Evolutionary conservation across 1,140 invertebrate genomes (phyloP), one percentile per base, ranked within the genome.

Genomic region (Nebria ingens): DNA sequence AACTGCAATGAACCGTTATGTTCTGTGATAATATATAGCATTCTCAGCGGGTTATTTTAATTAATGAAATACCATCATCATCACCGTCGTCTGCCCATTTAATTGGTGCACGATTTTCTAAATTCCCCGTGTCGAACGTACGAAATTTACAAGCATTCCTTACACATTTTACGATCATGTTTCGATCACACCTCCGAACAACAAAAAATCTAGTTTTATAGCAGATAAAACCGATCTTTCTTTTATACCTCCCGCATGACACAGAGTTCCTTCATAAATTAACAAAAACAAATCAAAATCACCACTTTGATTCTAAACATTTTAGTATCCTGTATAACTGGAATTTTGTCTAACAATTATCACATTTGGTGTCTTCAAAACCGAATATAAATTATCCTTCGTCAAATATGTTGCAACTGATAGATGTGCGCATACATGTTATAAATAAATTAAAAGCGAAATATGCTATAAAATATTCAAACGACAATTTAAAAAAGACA

Each of bases 11-110:
- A 12, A 45, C 40, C 40, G 40, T 45, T 45, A 45, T 17, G 4
- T 17, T 9, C 25, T 34, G n/a, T n/a, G 25, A 34, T 34, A 34
- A 34, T 34, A 34, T 34, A 45, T 17, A 4, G 17, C 40, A 17
- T 45, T 45, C 15, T 17, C 15, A 45, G 15, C 40, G 6, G 40
- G 40, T 45, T 45, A 45, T 45, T 45, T 45, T 45, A 45, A 45
- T 45, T 45, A 45, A 45, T 34, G 25, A 34, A n/a, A 34, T 45
- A 45, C 40, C 40, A 45, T 45, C 15, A 45, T 45, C 25, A 9
- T 34, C n/a, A n/a, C n/a, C n/a, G n/a, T n/a, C n/a, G n/a, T n/a
- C n/a, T 34, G 6, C 25, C n/a, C n/a, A 6, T 34, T n/a, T 34
- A 34, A 34, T 34, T 34, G 25, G 25, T 34, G 25, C 25, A 34